phyloP scores from a whole-genome alignment of 2,113 vertebrate genomes.

The Nicator chloris region DNA sequence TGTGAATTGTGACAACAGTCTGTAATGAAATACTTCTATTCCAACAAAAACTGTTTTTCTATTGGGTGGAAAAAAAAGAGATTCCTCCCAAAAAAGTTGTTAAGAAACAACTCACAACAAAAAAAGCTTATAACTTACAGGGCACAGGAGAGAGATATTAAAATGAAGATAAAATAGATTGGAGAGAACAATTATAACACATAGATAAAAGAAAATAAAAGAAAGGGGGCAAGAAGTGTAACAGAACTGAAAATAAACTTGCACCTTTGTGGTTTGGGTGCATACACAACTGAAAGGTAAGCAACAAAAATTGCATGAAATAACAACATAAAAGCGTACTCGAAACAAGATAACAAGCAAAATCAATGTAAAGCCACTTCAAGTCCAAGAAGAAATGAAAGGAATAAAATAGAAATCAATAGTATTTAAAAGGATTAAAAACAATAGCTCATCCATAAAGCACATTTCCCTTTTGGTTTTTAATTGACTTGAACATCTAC shows the following conservation, averaged over 20 bases:
- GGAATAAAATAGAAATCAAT: neutral
- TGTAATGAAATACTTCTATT: neutral
- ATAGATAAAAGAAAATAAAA: neutral
- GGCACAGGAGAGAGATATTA: neutral
- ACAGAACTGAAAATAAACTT: neutral
- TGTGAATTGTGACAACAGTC: neutral
- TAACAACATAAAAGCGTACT: neutral
- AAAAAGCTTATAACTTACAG: neutral
- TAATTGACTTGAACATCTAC: neutral
- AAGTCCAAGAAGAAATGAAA: neutral
- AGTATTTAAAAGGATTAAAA: slow-evolving; percentile 1
- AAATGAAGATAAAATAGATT: neutral
- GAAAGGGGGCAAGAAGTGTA: neutral
- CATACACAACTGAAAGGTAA: neutral
- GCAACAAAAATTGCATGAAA: neutral
- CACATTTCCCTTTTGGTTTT: neutral
- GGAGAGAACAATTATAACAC: neutral
- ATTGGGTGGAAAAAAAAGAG: neutral
- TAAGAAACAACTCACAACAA: neutral
- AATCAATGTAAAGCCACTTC: neutral
- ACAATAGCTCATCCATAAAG: neutral
- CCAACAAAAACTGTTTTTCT: neutral
- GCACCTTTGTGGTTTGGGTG: neutral
- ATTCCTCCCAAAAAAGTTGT: accelerated
- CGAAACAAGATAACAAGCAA: neutral